Percentiles rank a stretch among this genome's conserved stretches.
Evolutionary conservation across 2,888 invertebrate genomes (phyloP).

Genomic region (Drosophila meridiana): DNA sequence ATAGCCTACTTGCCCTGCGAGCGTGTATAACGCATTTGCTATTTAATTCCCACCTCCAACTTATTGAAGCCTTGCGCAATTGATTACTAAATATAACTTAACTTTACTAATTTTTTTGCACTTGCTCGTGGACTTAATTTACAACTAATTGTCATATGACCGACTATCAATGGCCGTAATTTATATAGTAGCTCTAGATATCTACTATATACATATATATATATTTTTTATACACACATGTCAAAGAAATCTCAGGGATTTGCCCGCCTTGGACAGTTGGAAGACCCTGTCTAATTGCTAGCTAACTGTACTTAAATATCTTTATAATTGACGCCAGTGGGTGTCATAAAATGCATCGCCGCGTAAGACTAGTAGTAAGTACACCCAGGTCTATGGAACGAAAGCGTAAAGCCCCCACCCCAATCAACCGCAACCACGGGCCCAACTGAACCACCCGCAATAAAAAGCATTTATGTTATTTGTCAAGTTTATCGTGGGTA

Average conservation of each 20-base stretch:
- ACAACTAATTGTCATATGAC: conserved; percentile 83
- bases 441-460: conserved; percentile 72
- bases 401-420: conserved; percentile 21
- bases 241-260: conserved; percentile 51
- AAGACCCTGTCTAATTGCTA: conserved; percentile 72
- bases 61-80: conserved; percentile 13
- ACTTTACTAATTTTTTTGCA: conserved; percentile 10
- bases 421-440: background rate
- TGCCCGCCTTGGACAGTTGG: conserved; percentile 35
- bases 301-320: conserved; percentile 81
- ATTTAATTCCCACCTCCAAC: background rate
- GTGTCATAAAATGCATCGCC: conserved; percentile 67
- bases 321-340: conserved; percentile 80
- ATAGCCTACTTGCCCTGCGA: background rate
- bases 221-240: background rate
- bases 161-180: conserved; percentile 68
- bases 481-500: conserved; percentile 72
- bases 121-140: conserved; percentile 67
- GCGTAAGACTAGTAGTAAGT: conserved; percentile 75
- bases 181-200: conserved; percentile 40
- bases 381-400: conserved; percentile 22
- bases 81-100: conserved; percentile 13
- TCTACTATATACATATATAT: background rate
- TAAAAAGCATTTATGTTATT: conserved; percentile 81
- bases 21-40: background rate